These are phyloP conservation scores for Sphenodon punctatus DNA, from an alignment of 2,797 vertebrate genomes.

Conservation along the genomic window DNA sequence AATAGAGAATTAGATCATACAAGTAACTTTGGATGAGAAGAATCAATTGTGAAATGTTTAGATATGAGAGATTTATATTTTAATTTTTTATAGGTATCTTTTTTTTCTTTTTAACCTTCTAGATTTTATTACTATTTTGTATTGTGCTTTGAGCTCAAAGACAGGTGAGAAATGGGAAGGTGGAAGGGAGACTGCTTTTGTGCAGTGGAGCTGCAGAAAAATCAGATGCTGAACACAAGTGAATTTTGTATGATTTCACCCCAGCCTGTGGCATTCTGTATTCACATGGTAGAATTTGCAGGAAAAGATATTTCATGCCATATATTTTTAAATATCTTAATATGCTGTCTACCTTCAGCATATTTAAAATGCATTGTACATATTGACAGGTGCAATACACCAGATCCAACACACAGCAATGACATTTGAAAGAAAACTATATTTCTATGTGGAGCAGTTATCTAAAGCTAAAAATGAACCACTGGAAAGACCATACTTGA, in stretches of 20 bases:
- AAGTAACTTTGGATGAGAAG: background rate
- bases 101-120: too few relatives aligned
- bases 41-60: rapidly evolving
- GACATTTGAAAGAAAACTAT: background rate
- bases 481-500: background rate
- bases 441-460: slow-evolving; percentile 12
- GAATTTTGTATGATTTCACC: background rate
- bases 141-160: background rate
- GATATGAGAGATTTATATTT: background rate
- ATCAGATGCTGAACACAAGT: background rate
- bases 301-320: background rate
- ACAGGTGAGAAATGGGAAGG: too few relatives aligned
- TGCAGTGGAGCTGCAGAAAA: background rate
- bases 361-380: background rate
- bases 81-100: background rate
- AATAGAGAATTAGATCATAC: background rate
- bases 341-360: background rate
- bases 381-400: background rate
- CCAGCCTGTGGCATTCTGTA: background rate
- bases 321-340: background rate
- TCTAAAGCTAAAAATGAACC: slow-evolving; percentile 1
- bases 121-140: too few relatives aligned
- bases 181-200: background rate
- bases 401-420: background rate
- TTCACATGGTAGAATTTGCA: background rate